Conservation (phyloP, 2,113 vertebrate genomes). For the Todiramphus saurophagus region DNA sequence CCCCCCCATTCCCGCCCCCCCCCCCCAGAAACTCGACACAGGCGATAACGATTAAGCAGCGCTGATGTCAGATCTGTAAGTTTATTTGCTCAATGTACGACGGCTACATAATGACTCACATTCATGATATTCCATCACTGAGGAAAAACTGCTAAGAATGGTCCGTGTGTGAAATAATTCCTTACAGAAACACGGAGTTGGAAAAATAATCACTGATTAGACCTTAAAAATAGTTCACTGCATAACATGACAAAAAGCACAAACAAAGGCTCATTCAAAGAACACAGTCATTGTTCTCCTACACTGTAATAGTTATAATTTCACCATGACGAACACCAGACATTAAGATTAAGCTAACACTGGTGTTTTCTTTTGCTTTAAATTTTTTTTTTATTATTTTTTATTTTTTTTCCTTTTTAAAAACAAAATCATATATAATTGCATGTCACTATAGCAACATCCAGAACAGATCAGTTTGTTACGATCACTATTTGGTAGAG, state of each 20-base stretch:
- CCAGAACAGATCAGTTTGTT: constrained; percentile 96
- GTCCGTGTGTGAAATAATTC: constrained; percentile 91
- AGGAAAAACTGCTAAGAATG: constrained; percentile 96
- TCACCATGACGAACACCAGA: constrained; percentile 94
- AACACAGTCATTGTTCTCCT: constrained; percentile 81
- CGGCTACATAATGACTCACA: constrained; percentile 99
- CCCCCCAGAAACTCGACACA: background rate
- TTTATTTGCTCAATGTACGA: constrained; percentile 98
- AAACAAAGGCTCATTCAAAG: constrained; percentile 88
- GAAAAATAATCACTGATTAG: constrained; percentile 88
- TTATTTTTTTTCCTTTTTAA: constrained; percentile 68
- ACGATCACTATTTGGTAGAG: constrained; percentile 95
- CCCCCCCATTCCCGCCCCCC: no score
- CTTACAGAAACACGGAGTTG: constrained; percentile 84
- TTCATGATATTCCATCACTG: constrained; percentile 96
- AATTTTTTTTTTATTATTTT: constrained; percentile 65
- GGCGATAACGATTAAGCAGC: constrained; percentile 45
- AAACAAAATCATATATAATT: constrained; percentile 90
- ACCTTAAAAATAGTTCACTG: constrained; percentile 89
- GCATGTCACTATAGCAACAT: constrained; percentile 94
- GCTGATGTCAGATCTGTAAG: constrained; percentile 87
- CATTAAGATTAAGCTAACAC: constrained; percentile 93
- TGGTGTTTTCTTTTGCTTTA: constrained; percentile 85
- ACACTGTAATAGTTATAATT: constrained; percentile 88
- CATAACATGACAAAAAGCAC: constrained; percentile 95